Percentiles rank a stretch among this genome's conserved stretches.
Conservation (phyloP, 2,888 invertebrate species). For the Eristalis intricaria region DNA sequence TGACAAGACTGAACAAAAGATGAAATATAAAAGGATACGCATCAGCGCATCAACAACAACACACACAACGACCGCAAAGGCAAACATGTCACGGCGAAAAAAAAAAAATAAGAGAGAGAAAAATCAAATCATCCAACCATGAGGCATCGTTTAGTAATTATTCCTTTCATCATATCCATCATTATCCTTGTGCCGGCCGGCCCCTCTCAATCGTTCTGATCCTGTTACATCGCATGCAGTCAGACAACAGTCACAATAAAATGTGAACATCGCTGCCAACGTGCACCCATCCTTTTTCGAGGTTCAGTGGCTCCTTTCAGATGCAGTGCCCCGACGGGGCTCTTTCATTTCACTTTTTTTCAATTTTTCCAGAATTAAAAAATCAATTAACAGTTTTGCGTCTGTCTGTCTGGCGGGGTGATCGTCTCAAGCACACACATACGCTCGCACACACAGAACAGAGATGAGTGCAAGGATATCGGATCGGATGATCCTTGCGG, state of each 20-base stretch:
- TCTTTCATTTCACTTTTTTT: no score
- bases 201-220: neutral
- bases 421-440: neutral
- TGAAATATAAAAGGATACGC: neutral
- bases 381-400: slow-evolving; percentile 57
- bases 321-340: neutral
- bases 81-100: neutral
- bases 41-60: neutral
- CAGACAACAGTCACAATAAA: slow-evolving; percentile 29
- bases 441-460: neutral
- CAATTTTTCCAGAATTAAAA: slow-evolving; percentile 41
- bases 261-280: neutral
- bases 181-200: neutral
- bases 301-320: slow-evolving; percentile 26
- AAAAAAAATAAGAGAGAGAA: neutral
- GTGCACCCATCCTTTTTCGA: slow-evolving; percentile 29
- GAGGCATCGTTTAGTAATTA: slow-evolving; percentile 42
- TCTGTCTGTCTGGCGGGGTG: slow-evolving; percentile 7
- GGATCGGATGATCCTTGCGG: slow-evolving; percentile 22
- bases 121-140: slow-evolving; percentile 27
- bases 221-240: slow-evolving; percentile 31
- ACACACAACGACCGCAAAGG: slow-evolving; percentile 10
- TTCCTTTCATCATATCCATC: neutral
- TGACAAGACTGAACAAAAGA: neutral
- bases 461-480: neutral